Conservation (phyloP, 2,113 vertebrate species). For the Grallaria varia region DNA sequence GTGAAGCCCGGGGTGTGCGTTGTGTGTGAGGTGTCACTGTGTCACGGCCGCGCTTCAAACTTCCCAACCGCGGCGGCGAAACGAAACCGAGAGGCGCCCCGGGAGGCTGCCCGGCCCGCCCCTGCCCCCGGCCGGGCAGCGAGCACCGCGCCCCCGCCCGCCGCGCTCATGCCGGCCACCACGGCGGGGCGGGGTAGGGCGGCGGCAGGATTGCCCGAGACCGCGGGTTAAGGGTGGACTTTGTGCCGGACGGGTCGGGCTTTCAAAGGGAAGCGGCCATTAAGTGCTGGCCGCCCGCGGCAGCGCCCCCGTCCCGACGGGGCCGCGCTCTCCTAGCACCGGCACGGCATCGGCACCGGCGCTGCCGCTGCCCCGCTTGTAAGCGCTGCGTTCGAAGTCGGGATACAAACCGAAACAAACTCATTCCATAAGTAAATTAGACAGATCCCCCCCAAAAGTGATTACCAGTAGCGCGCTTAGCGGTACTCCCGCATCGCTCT, state of each 20-base stretch:
- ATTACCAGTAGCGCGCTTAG: neutral
- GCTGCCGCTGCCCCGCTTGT: neutral
- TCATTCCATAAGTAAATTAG: neutral
- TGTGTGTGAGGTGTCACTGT: neutral
- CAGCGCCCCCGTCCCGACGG: neutral
- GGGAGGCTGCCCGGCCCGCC: neutral
- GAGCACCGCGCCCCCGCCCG: neutral
- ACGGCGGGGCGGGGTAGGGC: neutral
- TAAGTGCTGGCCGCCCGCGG: neutral
- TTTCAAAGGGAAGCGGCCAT: constrained; percentile 13
- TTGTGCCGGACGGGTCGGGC: constrained; percentile 2
- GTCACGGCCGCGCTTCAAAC: neutral
- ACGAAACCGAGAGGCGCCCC: neutral
- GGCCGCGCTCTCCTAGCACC: neutral
- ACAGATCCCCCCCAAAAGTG: constrained; percentile 18
- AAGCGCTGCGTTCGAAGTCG: neutral
- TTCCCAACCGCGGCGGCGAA: neutral
- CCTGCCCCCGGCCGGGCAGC: neutral
- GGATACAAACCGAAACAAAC: neutral
- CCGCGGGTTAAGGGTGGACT: neutral
- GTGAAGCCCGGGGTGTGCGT: neutral
- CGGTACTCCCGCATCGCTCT: neutral
- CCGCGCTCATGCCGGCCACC: neutral
- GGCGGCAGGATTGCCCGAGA: neutral
- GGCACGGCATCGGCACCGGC: neutral